Conservation (phyloP, 2,113 vertebrate genomes). For the Petaurus breviceps region DNA sequence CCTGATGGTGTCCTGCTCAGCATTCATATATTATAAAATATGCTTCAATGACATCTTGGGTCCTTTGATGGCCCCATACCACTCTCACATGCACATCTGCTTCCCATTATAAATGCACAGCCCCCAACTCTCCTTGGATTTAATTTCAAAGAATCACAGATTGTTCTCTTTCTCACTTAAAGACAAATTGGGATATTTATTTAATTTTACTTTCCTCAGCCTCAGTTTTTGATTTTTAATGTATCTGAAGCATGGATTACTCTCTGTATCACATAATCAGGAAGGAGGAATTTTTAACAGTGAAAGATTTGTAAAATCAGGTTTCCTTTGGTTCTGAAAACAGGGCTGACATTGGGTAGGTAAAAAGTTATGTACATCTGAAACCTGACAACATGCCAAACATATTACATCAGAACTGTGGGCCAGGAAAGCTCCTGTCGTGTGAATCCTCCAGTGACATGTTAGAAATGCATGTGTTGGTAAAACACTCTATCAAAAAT, state of each 20-base stretch:
- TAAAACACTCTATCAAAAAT: constrained; percentile 45
- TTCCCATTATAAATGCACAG: constrained; percentile 61
- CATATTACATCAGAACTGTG: constrained; percentile 49
- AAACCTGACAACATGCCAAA: constrained; percentile 69
- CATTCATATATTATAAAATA: constrained; percentile 55
- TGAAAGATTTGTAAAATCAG: constrained; percentile 42
- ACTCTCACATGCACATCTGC: constrained; percentile 62
- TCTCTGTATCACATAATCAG: constrained; percentile 30
- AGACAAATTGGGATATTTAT: constrained; percentile 60
- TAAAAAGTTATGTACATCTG: constrained; percentile 44
- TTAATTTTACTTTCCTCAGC: constrained; percentile 54
- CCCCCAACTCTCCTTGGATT: constrained; percentile 47
- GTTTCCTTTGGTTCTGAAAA: constrained; percentile 70
- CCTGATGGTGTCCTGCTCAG: constrained; percentile 32
- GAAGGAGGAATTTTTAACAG: constrained; percentile 39
- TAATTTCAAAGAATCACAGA: constrained; percentile 37
- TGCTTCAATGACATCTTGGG: constrained; percentile 58
- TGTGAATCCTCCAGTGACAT: constrained; percentile 39
- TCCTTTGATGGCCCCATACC: constrained; percentile 50
- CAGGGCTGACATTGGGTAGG: constrained; percentile 52
- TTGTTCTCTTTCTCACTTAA: constrained; percentile 60
- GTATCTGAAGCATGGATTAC: constrained; percentile 28
- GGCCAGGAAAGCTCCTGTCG: constrained; percentile 35
- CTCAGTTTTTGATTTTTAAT: neutral
- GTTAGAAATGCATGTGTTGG: constrained; percentile 36